These are phyloP conservation scores for Poliocrania exsul DNA, from an alignment of 2,797 vertebrate species.

Conservation along the genomic window DNA sequence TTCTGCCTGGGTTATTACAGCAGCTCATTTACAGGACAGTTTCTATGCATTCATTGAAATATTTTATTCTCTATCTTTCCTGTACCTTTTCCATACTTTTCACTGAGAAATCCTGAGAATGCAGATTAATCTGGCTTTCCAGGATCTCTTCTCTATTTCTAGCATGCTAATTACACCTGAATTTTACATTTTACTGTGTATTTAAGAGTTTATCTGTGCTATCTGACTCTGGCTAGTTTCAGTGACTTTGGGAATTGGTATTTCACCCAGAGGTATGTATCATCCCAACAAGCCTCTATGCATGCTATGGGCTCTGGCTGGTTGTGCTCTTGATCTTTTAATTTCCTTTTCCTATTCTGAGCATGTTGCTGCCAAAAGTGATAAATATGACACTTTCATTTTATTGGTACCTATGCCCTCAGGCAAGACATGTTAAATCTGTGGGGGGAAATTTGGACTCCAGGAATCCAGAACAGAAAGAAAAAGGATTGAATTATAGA, in stretches of 20 bases:
- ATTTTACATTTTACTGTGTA: background rate
- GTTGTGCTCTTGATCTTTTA: background rate
- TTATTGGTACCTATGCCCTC: background rate
- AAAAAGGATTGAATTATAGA: constrained; percentile 18
- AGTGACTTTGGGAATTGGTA: background rate
- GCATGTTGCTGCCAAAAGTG: background rate
- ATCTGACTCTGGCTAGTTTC: background rate
- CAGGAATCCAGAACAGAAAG: background rate
- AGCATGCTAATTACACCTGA: background rate
- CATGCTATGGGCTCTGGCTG: background rate
- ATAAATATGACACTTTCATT: background rate
- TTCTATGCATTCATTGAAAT: background rate
- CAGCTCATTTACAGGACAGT: background rate
- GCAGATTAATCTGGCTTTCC: background rate
- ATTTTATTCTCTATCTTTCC: background rate
- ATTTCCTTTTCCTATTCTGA: background rate
- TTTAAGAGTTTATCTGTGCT: background rate
- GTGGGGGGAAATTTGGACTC: background rate
- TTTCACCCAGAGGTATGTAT: background rate
- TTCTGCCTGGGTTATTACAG: background rate
- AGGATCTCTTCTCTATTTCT: background rate
- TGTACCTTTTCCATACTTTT: background rate
- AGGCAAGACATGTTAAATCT: background rate
- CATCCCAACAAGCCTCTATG: background rate
- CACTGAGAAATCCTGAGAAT: background rate